Percentiles rank a stretch among this genome's conserved stretches.
These are phyloP conservation scores for Zoanthus gigantus DNA, from an alignment of 92 coral and sea anemone genomes.

Conservation along the genomic window DNA sequence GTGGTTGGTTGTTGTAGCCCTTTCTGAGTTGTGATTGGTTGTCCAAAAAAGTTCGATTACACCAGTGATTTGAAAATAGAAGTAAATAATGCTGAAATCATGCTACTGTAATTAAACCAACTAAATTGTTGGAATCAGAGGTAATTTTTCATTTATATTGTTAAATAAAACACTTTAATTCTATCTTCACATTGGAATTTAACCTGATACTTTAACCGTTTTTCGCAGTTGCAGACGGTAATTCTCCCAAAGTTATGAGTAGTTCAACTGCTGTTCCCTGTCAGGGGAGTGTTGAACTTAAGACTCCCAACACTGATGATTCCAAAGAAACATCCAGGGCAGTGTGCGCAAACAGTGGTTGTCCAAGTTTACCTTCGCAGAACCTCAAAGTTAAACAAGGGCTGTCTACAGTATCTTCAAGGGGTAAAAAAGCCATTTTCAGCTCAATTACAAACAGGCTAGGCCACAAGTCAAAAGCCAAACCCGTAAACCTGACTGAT, in stretches of 20 bases:
- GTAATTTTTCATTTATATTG: no score
- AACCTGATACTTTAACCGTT: neutral
- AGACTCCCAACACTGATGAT: neutral
- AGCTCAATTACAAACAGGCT: constrained; percentile 78
- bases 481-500: constrained; percentile 39
- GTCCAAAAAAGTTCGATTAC: no score
- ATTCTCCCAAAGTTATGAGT: neutral
- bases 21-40: no score
- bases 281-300: neutral
- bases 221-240: neutral
- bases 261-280: neutral
- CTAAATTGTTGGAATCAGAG: no score
- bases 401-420: neutral
- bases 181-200: no score
- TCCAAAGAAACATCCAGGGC: constrained; percentile 12
- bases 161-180: no score
- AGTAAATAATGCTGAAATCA: no score
- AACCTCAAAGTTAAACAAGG: constrained; percentile 2
- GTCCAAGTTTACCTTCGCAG: constrained; percentile 4
- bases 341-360: neutral
- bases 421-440: constrained; percentile 65
- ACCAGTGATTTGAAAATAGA: no score
- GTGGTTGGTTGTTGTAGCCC: no score
- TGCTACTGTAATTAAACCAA: no score
- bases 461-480: constrained; percentile 67